Evolutionary conservation across 2,113 vertebrate genomes (phyloP).

Genomic region (Prochilodus magdalenae): DNA sequence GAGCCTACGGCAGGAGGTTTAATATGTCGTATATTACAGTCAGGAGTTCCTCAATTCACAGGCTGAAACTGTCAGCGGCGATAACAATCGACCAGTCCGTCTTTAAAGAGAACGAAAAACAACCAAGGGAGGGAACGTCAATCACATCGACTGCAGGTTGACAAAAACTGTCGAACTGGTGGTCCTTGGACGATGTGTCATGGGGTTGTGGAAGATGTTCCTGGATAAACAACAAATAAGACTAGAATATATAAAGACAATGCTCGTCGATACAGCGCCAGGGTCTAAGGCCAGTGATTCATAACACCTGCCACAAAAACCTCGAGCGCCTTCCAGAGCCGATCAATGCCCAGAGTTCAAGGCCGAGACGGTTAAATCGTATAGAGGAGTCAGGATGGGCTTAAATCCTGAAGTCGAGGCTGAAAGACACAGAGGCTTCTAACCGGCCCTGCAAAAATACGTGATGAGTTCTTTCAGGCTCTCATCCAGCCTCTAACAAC

Average conservation of each 20-base stretch:
- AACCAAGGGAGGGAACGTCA: too few species aligned
- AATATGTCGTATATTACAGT: too few species aligned
- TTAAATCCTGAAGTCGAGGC: too few species aligned
- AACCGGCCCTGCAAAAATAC: too few species aligned
- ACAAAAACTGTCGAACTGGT: constrained; percentile 71
- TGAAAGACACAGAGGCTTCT: too few species aligned
- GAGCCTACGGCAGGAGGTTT: too few species aligned
- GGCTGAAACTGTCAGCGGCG: too few species aligned
- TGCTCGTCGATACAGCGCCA: neutral
- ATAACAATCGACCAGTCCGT: neutral
- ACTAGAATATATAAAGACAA: constrained; percentile 1
- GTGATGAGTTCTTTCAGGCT: too few species aligned
- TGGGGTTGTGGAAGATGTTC: constrained; percentile 75
- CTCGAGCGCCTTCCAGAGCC: constrained; percentile 1
- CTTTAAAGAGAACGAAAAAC: neutral
- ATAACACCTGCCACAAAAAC: constrained; percentile 20
- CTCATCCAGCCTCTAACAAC: too few species aligned
- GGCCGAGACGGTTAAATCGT: neutral
- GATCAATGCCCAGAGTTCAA: neutral
- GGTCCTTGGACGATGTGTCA: constrained; percentile 54
- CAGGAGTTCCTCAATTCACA: too few species aligned
- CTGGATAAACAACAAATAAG: constrained; percentile 54
- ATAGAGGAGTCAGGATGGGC: neutral
- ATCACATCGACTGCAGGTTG: constrained; percentile 71
- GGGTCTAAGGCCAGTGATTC: neutral